Conservation (phyloP, 2,113 vertebrate species). For the Gallinago media region DNA sequence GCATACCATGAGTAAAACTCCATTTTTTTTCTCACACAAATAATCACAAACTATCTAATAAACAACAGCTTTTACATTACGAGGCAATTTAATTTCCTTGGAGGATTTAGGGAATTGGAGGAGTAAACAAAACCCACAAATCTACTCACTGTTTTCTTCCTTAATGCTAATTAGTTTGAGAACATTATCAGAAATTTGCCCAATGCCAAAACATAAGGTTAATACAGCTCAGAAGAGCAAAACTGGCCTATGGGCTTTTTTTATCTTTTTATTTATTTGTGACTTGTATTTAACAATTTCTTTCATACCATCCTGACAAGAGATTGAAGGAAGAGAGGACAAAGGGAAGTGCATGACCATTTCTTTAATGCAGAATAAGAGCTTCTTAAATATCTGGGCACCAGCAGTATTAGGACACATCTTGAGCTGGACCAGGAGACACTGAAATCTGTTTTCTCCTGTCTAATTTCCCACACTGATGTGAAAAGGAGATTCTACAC, state of each 20-base stretch:
- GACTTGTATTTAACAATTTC: not conserved
- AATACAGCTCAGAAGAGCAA: not conserved
- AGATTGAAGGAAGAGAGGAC: not conserved
- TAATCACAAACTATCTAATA: not conserved
- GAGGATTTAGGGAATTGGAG: not conserved
- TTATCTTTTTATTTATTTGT: not conserved
- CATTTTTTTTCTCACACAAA: fast-evolving
- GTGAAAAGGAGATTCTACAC: not conserved
- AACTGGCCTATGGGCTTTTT: not conserved
- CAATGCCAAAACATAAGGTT: not conserved
- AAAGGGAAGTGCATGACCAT: not conserved
- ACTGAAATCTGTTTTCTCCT: not conserved
- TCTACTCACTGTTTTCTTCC: not conserved
- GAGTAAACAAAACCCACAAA: not conserved
- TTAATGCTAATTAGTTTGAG: not conserved
- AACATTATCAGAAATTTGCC: not conserved
- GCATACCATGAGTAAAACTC: not conserved
- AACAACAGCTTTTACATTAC: not conserved
- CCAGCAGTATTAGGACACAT: not conserved
- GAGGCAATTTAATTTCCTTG: not conserved
- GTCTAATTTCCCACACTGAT: not conserved
- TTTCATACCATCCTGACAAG: not conserved
- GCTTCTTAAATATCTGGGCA: not conserved
- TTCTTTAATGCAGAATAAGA: not conserved
- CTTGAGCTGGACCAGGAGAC: not conserved